These are phyloP conservation scores for Silurus meridionalis DNA, from an alignment of 2,113 vertebrate species.

Conservation along the genomic window DNA sequence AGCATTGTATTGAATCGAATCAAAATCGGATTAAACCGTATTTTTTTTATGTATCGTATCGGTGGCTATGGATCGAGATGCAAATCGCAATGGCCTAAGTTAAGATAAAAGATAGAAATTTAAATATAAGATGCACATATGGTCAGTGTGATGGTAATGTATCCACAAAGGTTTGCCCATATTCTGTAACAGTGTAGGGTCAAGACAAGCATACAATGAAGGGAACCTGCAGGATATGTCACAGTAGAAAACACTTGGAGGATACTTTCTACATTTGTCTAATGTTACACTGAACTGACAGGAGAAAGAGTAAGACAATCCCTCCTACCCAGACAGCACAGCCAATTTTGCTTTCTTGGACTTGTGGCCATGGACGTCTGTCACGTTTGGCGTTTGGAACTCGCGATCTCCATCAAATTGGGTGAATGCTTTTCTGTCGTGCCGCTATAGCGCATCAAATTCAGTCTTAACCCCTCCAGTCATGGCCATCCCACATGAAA, in stretches of 20 bases:
- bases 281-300: background rate
- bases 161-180: background rate
- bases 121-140: background rate
- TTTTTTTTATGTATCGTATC: too few species aligned
- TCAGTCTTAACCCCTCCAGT: background rate
- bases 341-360: background rate
- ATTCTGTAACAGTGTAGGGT: background rate
- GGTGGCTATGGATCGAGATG: too few species aligned
- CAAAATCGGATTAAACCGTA: too few species aligned
- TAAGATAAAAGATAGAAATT: too few species aligned
- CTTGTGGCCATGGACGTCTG: background rate
- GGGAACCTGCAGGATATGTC: background rate
- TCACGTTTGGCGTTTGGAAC: background rate
- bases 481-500: background rate
- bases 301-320: background rate
- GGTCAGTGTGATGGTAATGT: background rate
- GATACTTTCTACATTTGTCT: background rate
- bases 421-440: background rate
- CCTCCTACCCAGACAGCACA: background rate
- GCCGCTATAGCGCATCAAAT: background rate
- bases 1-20: too few species aligned
- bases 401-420: background rate
- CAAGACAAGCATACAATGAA: background rate
- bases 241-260: background rate
- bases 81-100: too few species aligned